phyloP scores from a whole-genome alignment of 2,888 invertebrate genomes.

The Spodoptera picta region DNA sequence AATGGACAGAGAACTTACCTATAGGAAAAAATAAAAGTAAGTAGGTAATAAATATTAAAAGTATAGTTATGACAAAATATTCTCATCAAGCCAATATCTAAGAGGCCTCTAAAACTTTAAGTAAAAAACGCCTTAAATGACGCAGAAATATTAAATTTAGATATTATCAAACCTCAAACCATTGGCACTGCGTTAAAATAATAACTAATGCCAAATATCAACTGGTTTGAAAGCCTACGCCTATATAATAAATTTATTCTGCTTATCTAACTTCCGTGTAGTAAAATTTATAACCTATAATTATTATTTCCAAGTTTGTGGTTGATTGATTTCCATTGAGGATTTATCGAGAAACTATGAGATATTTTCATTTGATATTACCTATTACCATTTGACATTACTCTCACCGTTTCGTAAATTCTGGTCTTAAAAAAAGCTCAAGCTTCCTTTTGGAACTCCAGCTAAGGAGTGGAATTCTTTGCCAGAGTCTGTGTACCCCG shows the following conservation, averaged over 20 bases:
- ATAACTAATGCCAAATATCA: conserved; percentile 7
- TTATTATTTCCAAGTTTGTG: conserved; percentile 21
- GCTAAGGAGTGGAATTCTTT: no score
- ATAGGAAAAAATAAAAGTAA: no score
- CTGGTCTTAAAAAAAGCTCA: no score
- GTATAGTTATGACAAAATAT: no score
- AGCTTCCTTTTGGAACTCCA: no score
- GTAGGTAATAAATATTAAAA: no score
- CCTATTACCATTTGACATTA: neutral
- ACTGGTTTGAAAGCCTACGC: conserved; percentile 44
- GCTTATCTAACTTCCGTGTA: conserved; percentile 35
- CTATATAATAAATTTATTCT: conserved; percentile 20
- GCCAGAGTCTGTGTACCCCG: no score
- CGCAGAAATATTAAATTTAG: neutral
- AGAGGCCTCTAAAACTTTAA: neutral
- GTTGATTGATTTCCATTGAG: conserved; percentile 33
- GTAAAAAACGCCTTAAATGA: no score
- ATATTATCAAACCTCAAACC: conserved; percentile 7
- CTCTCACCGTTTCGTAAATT: no score
- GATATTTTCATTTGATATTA: no score
- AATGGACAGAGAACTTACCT: no score
- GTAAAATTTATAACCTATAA: conserved; percentile 29
- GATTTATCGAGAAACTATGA: conserved; percentile 7
- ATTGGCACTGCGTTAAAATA: conserved; percentile 22
- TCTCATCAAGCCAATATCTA: no score